These are phyloP conservation scores for Furcifer pardalis DNA, from an alignment of 2,797 vertebrate genomes.

Conservation along the genomic window DNA sequence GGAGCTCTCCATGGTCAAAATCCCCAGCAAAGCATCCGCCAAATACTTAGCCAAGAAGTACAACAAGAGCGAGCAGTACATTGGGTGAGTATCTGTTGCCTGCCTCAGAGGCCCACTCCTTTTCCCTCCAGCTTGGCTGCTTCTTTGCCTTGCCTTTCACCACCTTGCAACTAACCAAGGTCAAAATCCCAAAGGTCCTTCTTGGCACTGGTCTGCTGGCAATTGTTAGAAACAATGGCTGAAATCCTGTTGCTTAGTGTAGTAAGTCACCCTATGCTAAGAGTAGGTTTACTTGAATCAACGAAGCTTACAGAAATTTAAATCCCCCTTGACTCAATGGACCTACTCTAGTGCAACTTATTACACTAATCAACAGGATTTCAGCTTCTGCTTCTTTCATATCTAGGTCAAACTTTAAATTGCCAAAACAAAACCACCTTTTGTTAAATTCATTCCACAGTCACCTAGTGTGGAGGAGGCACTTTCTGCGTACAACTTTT, in stretches of 20 bases:
- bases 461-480: too few species aligned
- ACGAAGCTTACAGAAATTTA: too few species aligned
- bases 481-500: too few species aligned
- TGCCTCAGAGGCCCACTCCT: background rate
- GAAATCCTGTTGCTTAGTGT: too few species aligned
- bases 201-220: background rate
- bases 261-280: too few species aligned
- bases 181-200: background rate
- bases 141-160: background rate
- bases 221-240: background rate
- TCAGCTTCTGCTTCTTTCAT: background rate
- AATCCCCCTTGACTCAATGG: too few species aligned
- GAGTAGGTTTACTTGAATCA: too few species aligned
- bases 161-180: background rate
- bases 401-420: too few species aligned
- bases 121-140: background rate
- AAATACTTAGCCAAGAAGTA: slow-evolving; percentile 97
- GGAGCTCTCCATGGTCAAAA: slow-evolving; percentile 97
- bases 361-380: too few species aligned
- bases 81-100: slow-evolving; percentile 76
- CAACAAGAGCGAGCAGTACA: slow-evolving; percentile 97
- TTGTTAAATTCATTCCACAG: too few species aligned
- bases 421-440: too few species aligned
- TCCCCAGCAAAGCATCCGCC: slow-evolving; percentile 95
- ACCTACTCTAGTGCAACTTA: too few species aligned